These are phyloP conservation scores for Phthorimaea operculella DNA, from an alignment of 1,140 invertebrate genomes.

Conservation along the genomic window DNA sequence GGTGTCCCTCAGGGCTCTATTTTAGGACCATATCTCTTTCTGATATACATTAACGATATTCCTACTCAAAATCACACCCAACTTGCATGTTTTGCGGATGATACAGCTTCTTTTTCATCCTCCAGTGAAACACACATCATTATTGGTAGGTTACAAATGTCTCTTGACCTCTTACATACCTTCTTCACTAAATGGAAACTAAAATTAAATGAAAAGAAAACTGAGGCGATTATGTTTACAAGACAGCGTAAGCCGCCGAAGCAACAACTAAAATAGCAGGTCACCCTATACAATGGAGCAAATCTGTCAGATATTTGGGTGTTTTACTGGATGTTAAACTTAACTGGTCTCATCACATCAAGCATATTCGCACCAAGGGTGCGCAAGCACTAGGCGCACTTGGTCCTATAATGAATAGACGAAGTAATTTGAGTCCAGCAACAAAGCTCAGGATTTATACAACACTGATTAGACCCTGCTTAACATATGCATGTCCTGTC, in stretches of 20 bases:
- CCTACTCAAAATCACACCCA: not conserved
- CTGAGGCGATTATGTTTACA: conserved; percentile 5
- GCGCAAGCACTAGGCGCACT: not conserved
- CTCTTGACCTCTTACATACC: not conserved
- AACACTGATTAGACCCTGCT: not conserved
- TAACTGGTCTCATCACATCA: not conserved
- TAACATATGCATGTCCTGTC: conserved; percentile 4
- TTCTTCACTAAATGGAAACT: conserved; percentile 3
- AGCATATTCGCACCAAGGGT: too few species aligned
- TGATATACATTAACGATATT: conserved; percentile 4
- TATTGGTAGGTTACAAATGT: not conserved
- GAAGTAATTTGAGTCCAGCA: not conserved
- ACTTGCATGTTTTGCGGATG: not conserved
- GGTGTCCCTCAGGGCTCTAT: conserved; percentile 12
- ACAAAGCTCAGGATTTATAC: conserved; percentile 1
- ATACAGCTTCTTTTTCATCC: not conserved
- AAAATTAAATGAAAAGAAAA: conserved; percentile 2
- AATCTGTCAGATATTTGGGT: not conserved
- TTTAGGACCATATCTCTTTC: conserved; percentile 2
- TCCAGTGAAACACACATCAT: not conserved
- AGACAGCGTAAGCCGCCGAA: not conserved
- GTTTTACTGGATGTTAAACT: not conserved
- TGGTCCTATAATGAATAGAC: not conserved
- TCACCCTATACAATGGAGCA: not conserved
- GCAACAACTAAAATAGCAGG: not conserved